A percentile compares a stretch with the other conserved stretches of the same genome.
Evolutionary conservation across 2,113 vertebrate species (phyloP).

Genomic region (Erythrocercus mccallii): DNA sequence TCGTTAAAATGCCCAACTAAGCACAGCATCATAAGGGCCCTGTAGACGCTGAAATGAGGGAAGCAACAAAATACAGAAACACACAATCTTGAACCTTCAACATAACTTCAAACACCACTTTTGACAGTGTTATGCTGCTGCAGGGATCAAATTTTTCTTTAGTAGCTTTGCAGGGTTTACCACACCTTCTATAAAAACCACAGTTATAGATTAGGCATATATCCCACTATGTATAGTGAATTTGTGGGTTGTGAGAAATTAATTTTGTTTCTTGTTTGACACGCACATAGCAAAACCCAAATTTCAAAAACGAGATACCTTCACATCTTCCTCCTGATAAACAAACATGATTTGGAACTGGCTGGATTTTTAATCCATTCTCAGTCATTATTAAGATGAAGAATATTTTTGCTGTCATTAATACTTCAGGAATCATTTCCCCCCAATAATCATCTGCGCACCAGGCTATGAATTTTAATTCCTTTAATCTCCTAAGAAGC

Average conservation of each 20-base stretch:
- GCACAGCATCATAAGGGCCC: background rate
- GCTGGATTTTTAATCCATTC: background rate
- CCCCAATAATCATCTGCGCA: background rate
- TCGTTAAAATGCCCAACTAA: background rate
- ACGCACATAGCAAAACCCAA: fast-evolving
- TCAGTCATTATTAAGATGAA: background rate
- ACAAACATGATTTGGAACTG: background rate
- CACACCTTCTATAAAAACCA: background rate
- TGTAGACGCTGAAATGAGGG: background rate
- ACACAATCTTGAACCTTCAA: background rate
- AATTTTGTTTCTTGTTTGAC: background rate
- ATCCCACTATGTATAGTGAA: fast-evolving
- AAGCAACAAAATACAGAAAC: background rate
- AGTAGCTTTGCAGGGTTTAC: background rate
- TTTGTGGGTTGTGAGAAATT: background rate
- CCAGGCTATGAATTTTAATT: conserved; percentile 17
- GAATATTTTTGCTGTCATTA: background rate
- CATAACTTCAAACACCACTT: background rate
- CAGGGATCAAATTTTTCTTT: background rate
- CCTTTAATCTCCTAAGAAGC: background rate
- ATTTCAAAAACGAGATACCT: background rate
- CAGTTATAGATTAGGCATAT: background rate
- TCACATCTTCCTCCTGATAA: background rate
- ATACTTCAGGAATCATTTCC: background rate
- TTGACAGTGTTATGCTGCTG: background rate